Base-by-base conservation (phyloP, 2,888 invertebrate genomes). In the Apodemia hepburni region DNA sequence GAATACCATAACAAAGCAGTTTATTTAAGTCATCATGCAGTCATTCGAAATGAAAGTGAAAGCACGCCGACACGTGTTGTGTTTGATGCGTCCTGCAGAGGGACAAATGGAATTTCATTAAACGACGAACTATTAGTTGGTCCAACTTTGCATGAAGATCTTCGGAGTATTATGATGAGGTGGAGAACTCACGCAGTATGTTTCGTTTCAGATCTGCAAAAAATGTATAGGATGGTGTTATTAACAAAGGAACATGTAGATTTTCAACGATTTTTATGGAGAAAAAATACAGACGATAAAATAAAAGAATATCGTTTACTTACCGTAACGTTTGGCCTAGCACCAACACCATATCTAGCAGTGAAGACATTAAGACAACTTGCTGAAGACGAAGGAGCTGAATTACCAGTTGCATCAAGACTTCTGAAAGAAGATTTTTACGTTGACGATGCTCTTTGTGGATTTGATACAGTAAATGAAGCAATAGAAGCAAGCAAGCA, bases 171-270 rank as follows among this genome's bases (percentile, higher is more conserved):
- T 2, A 42, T 74, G 18, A 67, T 71, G 61, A 54, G 68, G 61
- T 75, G 74, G 69, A 58, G 73, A 54, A 69, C 58, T 45, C 65
- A 73, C 38, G 64, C 57, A 18, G 45, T 74, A 6, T 70, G 66
- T 29, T 65, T 74, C 15, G 69, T 71, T 0, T 65, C 70, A n/a
- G 74, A 72, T 58, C 67, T 74, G 8, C 60, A 65, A 38, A 71
- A 74, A 60, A 77, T 77, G 75, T 77, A 74, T 57, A 49, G 75
- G 5, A 66, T 70, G 65, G 66, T 76, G 17, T 42, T 62, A 5
- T 65, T 74, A 1, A 6, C 38, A 1, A 61, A 67, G 11, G 64
- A 70, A 15, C 67, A 77, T 38, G 38, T 66, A 18, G 65, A 71
- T 29, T 69, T 64, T 22, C 76, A 76, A 64, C 57, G 71, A n/a